These are phyloP conservation scores for Hylyphantes graminicola DNA, from an alignment of 1,140 invertebrate species.

Conservation along the genomic window DNA sequence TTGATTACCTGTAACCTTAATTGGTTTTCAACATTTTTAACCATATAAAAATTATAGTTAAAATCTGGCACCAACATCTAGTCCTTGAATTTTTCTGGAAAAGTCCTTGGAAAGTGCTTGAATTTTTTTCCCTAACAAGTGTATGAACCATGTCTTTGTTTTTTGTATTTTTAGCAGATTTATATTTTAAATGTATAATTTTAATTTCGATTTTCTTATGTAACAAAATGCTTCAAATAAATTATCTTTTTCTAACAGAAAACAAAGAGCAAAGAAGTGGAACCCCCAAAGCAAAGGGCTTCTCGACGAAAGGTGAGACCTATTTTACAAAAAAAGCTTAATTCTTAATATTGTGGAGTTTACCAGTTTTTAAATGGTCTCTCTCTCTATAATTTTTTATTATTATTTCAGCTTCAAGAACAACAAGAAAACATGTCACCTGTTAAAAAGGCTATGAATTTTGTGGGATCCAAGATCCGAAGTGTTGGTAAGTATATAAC, in stretches of 20 bases:
- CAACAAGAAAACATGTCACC: not conserved
- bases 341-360: not conserved
- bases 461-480: constrained; percentile 9
- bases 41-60: too few relatives aligned
- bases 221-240: not conserved
- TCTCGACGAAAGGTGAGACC: not conserved
- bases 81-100: too few relatives aligned
- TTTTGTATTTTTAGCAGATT: too few relatives aligned
- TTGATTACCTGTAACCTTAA: too few relatives aligned
- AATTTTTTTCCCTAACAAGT: too few relatives aligned
- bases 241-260: not conserved
- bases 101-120: too few relatives aligned
- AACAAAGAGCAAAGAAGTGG: not conserved
- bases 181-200: too few relatives aligned
- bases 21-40: too few relatives aligned
- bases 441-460: constrained; percentile 11
- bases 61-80: too few relatives aligned
- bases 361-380: not conserved
- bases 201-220: not conserved
- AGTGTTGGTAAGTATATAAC: constrained; percentile 23
- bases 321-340: not conserved
- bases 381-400: not conserved
- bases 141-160: too few relatives aligned
- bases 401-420: constrained; percentile 2
- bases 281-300: not conserved